Conservation (phyloP, 2,888 invertebrate genomes). For the Cordylochernes scorpioides region DNA sequence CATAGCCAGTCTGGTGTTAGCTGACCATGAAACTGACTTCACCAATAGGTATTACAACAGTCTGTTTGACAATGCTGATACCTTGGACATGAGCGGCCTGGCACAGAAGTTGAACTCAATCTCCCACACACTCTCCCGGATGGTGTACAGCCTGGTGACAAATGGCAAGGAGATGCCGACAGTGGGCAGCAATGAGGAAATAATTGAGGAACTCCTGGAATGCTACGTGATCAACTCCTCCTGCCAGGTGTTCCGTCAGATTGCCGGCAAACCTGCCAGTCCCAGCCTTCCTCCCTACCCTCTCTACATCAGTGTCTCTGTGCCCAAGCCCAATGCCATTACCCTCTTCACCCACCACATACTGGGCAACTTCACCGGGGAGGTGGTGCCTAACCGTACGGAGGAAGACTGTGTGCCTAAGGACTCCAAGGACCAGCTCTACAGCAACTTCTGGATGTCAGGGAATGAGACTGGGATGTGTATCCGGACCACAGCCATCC, state of each 20-base stretch:
- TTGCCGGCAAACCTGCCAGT: constrained; percentile 8
- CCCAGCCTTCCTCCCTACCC: constrained; percentile 20
- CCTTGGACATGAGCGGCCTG: constrained; percentile 16
- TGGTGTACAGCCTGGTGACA: constrained; percentile 37
- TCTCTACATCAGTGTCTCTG: constrained; percentile 34
- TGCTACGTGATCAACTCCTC: constrained; percentile 45
- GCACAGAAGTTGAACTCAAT: constrained; percentile 35
- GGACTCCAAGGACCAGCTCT: no score
- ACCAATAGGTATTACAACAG: constrained; percentile 25
- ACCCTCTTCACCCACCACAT: constrained; percentile 33
- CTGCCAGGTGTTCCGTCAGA: constrained; percentile 34
- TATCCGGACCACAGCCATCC: constrained; percentile 9
- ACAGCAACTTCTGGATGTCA: no score
- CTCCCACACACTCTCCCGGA: constrained; percentile 26
- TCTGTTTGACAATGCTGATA: constrained; percentile 11
- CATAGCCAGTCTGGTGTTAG: constrained; percentile 35
- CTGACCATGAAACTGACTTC: constrained; percentile 33
- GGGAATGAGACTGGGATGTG: constrained; percentile 11
- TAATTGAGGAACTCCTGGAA: constrained; percentile 37
- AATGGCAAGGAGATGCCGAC: constrained; percentile 29
- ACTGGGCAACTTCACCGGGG: constrained; percentile 35
- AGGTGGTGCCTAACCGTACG: constrained; percentile 17
- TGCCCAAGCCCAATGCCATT: constrained; percentile 9
- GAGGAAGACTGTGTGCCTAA: constrained; percentile 29
- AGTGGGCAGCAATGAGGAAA: constrained; percentile 22